Base-by-base conservation (phyloP, 1,140 invertebrate genomes). In the Atta cephalotes region DNA sequence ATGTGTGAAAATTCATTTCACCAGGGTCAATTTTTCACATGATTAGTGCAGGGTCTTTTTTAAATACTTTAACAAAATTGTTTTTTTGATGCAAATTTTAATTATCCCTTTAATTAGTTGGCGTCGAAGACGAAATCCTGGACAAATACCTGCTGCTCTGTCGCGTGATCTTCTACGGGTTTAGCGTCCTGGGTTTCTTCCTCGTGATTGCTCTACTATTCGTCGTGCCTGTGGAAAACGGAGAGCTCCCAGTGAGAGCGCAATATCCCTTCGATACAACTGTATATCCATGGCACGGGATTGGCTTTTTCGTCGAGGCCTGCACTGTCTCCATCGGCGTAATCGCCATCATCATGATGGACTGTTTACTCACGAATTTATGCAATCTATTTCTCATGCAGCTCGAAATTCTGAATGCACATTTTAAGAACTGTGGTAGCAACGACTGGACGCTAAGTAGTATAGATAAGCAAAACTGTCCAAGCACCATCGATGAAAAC, bases 241-340 rank as follows among this genome's bases (percentile, higher is more conserved):
- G 89, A 0, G 74, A 25, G 3, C 78, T 93, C 28, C 92, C 91
- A 14, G 88, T 93, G 35, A 82, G 91, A 28, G 91, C 92, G 0
- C 71, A 76, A 3, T 93, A 92, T 25, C 92, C 92, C 6, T 92
- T 93, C 51, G 74, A 93, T 28, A 89, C 86, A 4, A 91, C 68
- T 7, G 51, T n/a, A 14, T 58, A 85, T 0, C 88, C 88, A 9
- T 85, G 87, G 62, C 89, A 89, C 65, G 51, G 28, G 25, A 21
- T 93, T 0, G 86, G 86, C 35, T 88, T 90, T 35, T 39, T 28
- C 10, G 35, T 93, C 4, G 92, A 93, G 80, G 79, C 74, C 0
- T 87, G 25, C 49, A 80, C 85, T 0, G 66, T 93, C 18, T 80
- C 62, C 5, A 45, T 78, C 6, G 89, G 88, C 4, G 0, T 93